Evolutionary conservation across 2,113 vertebrate species (phyloP), one percentile per base, ranked within the genome.

Genomic region (Hepsetus odoe): DNA sequence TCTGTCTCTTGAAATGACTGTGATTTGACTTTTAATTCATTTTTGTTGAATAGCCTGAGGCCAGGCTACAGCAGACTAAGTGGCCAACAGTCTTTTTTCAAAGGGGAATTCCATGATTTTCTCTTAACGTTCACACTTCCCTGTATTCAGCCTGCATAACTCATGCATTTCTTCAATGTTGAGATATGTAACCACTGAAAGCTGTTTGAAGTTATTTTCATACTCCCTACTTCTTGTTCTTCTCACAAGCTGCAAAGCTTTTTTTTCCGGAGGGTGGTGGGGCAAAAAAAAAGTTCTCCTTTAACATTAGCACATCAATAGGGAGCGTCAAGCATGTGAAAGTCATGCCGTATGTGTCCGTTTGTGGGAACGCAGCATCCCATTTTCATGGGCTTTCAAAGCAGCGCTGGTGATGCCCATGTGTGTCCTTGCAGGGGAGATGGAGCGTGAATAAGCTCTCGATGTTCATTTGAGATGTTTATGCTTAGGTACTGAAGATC

Each of bases 231-330:
- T n/a, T n/a, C n/a, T n/a, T n/a, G n/a, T n/a, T n/a, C n/a, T n/a
- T n/a, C n/a, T n/a, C n/a, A n/a, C n/a, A n/a, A n/a, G n/a, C n/a
- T n/a, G n/a, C n/a, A n/a, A n/a, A n/a, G n/a, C n/a, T n/a, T n/a
- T n/a, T n/a, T n/a, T n/a, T n/a, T n/a, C n/a, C n/a, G n/a, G n/a
- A n/a, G n/a, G n/a, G n/a, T n/a, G n/a, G n/a, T n/a, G n/a, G n/a
- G 5, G 20, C 16, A 20, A 49, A 20, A 20, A 1, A 49, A 49
- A 49, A 46, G 13, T 74, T 74, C 24, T 62, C 40, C 40, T 62
- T 49, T 20, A 49, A 5, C 58, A 22, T 77, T 77, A 69, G 64
- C 65, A 77, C 65, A 69, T 69, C 65, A 76, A 76, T 67, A 46
- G 65, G 38, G 51, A 44, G 65, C 59, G 51, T 77, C 65, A 59